These are phyloP conservation scores for Rambutsinella grinnellia DNA, from an alignment of 2,888 invertebrate genomes.

Conservation along the genomic window DNA sequence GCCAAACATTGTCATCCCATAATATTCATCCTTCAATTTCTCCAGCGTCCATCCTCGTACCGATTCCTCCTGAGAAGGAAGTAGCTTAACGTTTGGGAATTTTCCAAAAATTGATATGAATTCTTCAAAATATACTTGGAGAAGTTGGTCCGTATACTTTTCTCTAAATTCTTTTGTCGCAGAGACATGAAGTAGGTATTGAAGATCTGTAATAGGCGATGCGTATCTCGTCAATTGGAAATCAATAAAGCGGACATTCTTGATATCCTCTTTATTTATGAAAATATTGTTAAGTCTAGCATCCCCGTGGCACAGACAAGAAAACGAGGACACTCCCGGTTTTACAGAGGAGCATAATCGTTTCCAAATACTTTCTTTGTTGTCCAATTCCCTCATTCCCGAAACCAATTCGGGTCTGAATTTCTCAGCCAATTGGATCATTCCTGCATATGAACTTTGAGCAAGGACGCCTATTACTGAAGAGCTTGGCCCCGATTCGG, in stretches of 20 bases:
- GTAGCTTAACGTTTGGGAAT: slow-evolving; percentile 42
- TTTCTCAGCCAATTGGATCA: slow-evolving; percentile 56
- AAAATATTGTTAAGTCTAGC: slow-evolving; percentile 61
- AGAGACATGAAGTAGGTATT: slow-evolving; percentile 74
- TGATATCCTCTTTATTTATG: slow-evolving; percentile 21
- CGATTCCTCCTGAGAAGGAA: slow-evolving; percentile 29
- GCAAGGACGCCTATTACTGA: slow-evolving; percentile 29
- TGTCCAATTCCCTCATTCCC: slow-evolving; percentile 45
- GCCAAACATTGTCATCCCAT: slow-evolving; percentile 61
- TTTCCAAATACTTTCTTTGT: slow-evolving; percentile 57
- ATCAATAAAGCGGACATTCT: slow-evolving; percentile 73
- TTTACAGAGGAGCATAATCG: slow-evolving; percentile 53
- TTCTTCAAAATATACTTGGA: slow-evolving; percentile 72
- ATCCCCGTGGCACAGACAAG: slow-evolving; percentile 64
- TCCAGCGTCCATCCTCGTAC: slow-evolving; percentile 57
- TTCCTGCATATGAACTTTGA: slow-evolving; percentile 53
- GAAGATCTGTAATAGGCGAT: slow-evolving; percentile 78
- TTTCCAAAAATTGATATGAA: slow-evolving; percentile 49
- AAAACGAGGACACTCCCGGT: slow-evolving; percentile 55
- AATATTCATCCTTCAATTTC: slow-evolving; percentile 64
- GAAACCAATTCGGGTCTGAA: slow-evolving; percentile 57
- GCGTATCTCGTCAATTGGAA: slow-evolving; percentile 78
- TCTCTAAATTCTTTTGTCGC: slow-evolving; percentile 72
- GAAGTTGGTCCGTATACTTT: slow-evolving; percentile 71
- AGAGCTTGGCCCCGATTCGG: slow-evolving; percentile 34